A percentile compares a stretch with the other conserved stretches of the same genome.
These are phyloP conservation scores for Promerops cafer DNA, from an alignment of 2,113 vertebrate genomes.

Conservation along the genomic window DNA sequence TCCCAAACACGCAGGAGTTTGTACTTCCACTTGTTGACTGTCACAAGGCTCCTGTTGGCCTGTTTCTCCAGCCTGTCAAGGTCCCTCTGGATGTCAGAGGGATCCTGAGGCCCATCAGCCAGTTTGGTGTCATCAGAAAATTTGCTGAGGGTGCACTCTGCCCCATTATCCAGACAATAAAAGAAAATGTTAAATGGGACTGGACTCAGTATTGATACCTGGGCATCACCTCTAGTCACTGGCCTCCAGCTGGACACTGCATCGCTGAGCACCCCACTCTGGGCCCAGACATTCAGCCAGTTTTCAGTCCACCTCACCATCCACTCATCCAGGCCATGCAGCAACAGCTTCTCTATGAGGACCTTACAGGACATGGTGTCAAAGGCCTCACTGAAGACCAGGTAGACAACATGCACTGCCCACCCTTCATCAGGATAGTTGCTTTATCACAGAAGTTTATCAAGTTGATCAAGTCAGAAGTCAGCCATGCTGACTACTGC, in stretches of 20 bases:
- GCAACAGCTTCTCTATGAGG: not conserved
- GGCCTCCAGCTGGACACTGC: not conserved
- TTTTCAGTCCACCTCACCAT: not conserved
- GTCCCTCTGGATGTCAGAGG: not conserved
- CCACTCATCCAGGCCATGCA: not conserved
- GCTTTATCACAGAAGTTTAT: not conserved
- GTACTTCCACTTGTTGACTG: not conserved
- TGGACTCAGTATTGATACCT: not conserved
- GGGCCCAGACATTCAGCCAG: not conserved
- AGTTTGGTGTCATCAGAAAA: not conserved
- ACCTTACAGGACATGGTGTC: not conserved
- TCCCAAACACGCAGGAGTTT: not conserved
- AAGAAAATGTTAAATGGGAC: not conserved
- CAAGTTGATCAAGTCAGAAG: not conserved
- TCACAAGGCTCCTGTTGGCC: not conserved
- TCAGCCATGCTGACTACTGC: not conserved
- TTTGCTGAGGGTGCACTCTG: not conserved
- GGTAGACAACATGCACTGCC: not conserved
- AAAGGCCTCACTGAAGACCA: not conserved
- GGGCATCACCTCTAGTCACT: not conserved
- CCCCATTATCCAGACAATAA: not conserved
- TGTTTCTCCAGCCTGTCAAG: rapidly evolving
- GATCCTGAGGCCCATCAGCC: not conserved
- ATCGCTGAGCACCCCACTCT: rapidly evolving
- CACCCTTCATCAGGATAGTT: not conserved